Conservation (phyloP, 2,797 vertebrate species). For the Leptodactylus fallax region DNA sequence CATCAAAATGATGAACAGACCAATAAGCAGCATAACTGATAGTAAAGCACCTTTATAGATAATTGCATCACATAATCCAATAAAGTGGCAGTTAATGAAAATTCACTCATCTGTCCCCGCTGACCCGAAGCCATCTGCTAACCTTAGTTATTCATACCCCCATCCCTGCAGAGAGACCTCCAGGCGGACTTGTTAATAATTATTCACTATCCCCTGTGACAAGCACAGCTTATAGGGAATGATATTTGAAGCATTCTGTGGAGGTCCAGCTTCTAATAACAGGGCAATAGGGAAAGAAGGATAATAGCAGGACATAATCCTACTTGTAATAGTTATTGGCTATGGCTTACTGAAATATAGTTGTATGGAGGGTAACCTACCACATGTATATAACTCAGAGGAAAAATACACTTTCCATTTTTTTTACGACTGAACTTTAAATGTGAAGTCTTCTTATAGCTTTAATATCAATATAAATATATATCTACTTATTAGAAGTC, state of each 20-base stretch:
- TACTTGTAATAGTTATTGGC: no score
- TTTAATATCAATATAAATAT: no score
- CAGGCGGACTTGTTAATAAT: constrained; percentile 58
- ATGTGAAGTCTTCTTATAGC: no score
- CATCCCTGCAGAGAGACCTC: constrained; percentile 56
- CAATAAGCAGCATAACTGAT: constrained; percentile 37
- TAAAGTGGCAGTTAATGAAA: constrained; percentile 56
- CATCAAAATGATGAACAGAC: constrained; percentile 21
- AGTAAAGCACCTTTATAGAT: constrained; percentile 41
- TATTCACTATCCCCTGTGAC: constrained; percentile 49
- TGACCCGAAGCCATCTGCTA: constrained; percentile 60
- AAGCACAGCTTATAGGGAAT: not conserved
- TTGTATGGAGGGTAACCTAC: no score
- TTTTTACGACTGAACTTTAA: no score
- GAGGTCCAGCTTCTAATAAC: not conserved
- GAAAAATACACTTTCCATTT: no score
- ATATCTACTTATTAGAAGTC: no score
- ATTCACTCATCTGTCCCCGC: constrained; percentile 52
- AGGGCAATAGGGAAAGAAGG: not conserved
- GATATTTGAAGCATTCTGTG: constrained; percentile 11
- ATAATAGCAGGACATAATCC: not conserved
- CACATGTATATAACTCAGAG: no score
- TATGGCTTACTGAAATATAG: no score
- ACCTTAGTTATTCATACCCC: constrained; percentile 56
- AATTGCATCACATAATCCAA: constrained; percentile 56